These are phyloP conservation scores for Pseudomugil tenellus DNA, from an alignment of 2,797 vertebrate species.

Conservation along the genomic window DNA sequence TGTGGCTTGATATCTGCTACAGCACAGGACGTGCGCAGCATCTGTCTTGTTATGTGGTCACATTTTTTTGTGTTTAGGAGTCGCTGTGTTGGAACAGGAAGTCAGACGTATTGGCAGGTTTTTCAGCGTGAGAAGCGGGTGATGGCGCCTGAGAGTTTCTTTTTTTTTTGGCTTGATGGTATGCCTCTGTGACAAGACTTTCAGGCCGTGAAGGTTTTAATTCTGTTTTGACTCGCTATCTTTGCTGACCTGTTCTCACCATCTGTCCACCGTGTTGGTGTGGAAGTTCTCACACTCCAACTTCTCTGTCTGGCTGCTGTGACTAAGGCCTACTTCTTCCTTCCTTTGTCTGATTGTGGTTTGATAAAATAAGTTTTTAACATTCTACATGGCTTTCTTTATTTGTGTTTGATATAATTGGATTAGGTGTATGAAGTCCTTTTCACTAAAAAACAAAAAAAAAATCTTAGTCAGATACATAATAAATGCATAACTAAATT, in stretches of 20 bases:
- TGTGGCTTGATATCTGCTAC: conserved; percentile 34
- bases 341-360: conserved; percentile 59
- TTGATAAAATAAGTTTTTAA: conserved; percentile 16
- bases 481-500: conserved; percentile 5
- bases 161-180: not conserved
- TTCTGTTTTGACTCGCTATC: conserved; percentile 35
- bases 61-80: conserved; percentile 61
- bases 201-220: conserved; percentile 1
- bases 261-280: conserved; percentile 19
- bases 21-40: conserved; percentile 37
- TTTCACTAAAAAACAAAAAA: not conserved
- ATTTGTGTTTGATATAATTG: not conserved
- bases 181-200: not conserved
- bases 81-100: conserved; percentile 76
- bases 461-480: not conserved
- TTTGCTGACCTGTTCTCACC: conserved; percentile 37
- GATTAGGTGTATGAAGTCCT: not conserved
- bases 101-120: conserved; percentile 67
- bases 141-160: conserved; percentile 31
- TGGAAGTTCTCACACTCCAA: conserved; percentile 65
- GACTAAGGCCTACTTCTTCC: conserved; percentile 59
- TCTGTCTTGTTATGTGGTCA: conserved; percentile 56
- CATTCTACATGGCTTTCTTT: not conserved
- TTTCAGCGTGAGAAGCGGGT: conserved; percentile 57
- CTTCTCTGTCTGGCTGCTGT: conserved; percentile 63